A percentile compares a stretch with the other conserved stretches of the same genome.
Conservation (phyloP, 2,113 vertebrate genomes). For the Spilogale gracilis region DNA sequence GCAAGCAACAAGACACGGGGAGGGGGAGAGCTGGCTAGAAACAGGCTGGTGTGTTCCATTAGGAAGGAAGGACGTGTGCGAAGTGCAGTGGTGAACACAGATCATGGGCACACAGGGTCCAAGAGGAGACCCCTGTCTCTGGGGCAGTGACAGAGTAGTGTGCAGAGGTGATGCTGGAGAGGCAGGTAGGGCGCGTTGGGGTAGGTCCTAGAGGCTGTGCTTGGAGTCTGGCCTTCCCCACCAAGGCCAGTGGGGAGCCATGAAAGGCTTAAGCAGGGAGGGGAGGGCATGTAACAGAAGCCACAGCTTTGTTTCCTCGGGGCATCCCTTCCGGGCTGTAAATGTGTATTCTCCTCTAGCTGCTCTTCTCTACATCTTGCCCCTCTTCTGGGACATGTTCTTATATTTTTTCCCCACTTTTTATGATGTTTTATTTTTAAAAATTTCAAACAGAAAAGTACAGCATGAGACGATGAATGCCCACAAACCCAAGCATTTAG, state of each 20-base stretch:
- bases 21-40: neutral
- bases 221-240: neutral
- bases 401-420: neutral
- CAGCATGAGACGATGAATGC: neutral
- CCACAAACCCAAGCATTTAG: neutral
- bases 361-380: neutral
- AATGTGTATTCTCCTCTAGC: neutral
- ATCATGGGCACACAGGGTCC: neutral
- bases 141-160: neutral
- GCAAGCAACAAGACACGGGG: neutral
- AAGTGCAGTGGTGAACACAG: neutral
- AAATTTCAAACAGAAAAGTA: slow-evolving; percentile 7
- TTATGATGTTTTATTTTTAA: neutral
- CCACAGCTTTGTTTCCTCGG: neutral
- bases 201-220: neutral
- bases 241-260: neutral
- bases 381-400: neutral
- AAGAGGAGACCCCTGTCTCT: neutral
- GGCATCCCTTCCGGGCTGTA: neutral
- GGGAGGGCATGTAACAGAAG: neutral
- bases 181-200: neutral
- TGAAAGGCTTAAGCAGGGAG: neutral
- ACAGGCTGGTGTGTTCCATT: neutral
- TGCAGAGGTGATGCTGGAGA: neutral
- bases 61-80: fast-evolving